Conservation (phyloP, 2,888 invertebrate genomes). For the Odontocerum albicorne region DNA sequence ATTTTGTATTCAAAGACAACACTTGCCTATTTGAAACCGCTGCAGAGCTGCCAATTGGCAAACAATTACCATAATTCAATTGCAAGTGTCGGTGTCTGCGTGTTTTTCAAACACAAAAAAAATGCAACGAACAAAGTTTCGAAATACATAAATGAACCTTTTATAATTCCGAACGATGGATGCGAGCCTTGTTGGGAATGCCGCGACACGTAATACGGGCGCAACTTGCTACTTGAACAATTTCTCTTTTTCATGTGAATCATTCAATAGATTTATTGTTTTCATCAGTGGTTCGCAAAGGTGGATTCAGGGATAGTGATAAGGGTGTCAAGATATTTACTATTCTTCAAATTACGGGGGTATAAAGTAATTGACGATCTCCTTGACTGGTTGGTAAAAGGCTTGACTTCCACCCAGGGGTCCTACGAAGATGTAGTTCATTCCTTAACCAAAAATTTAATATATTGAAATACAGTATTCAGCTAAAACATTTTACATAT, state of each 20-base stretch:
- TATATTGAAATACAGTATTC: too few species aligned
- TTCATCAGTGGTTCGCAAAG: too few species aligned
- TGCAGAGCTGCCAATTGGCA: slow-evolving; percentile 2
- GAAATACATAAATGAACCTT: slow-evolving; percentile 1
- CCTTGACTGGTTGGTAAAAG: too few species aligned
- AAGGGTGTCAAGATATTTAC: too few species aligned
- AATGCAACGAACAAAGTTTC: neutral
- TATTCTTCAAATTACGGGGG: too few species aligned
- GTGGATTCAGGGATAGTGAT: too few species aligned
- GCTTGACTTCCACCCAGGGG: too few species aligned
- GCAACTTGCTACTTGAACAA: neutral
- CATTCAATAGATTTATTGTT: too few species aligned
- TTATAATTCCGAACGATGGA: slow-evolving; percentile 4
- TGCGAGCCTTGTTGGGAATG: neutral
- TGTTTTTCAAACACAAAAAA: neutral
- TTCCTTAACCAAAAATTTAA: too few species aligned
- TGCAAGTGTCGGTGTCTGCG: neutral
- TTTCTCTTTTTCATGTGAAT: slow-evolving; percentile 24
- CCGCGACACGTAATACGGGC: slow-evolving; percentile 4
- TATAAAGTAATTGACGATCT: too few species aligned
- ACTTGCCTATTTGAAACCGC: slow-evolving; percentile 5
- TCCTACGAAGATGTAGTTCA: too few species aligned
- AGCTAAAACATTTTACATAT: too few species aligned
- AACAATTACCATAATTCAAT: slow-evolving; percentile 9
- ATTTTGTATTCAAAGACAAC: slow-evolving; percentile 13